Evolutionary conservation across 2,113 vertebrate genomes (phyloP).

Genomic region (Sinocyclocheilus anophthalmus): DNA sequence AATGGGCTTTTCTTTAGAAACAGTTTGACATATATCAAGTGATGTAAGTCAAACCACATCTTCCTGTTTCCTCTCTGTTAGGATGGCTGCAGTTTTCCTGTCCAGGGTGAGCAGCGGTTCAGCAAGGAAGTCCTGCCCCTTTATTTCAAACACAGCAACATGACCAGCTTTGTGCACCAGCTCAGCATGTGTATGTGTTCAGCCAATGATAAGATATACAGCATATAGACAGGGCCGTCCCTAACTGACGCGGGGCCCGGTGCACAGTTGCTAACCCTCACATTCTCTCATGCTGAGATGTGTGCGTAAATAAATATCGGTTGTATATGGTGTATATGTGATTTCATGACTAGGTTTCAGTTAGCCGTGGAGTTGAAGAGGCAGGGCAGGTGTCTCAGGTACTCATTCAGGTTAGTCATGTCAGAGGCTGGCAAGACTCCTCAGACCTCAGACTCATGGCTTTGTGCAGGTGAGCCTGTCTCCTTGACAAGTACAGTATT

Average conservation of each 20-base stretch:
- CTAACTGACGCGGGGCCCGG: too few species aligned
- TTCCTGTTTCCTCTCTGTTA: slow-evolving; percentile 34
- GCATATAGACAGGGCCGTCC: too few species aligned
- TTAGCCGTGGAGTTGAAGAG: slow-evolving; percentile 50
- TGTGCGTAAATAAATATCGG: background rate
- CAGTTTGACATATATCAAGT: background rate
- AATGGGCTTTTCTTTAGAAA: background rate
- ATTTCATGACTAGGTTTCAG: slow-evolving; percentile 50
- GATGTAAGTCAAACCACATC: background rate
- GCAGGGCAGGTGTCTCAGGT: slow-evolving; percentile 52
- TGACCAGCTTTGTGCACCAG: slow-evolving; percentile 61
- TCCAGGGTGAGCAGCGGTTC: slow-evolving; percentile 54
- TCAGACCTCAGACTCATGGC: slow-evolving; percentile 53
- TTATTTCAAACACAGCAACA: slow-evolving; percentile 62
- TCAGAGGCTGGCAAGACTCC: slow-evolving; percentile 47
- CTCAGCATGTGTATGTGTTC: slow-evolving; percentile 60
- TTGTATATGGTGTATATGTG: background rate
- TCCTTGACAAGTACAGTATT: background rate
- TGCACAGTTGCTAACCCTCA: background rate
- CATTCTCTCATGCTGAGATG: background rate
- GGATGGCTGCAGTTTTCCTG: slow-evolving; percentile 58
- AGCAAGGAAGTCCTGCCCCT: slow-evolving; percentile 58
- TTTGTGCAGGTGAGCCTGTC: slow-evolving; percentile 50
- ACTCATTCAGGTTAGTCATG: slow-evolving; percentile 50
- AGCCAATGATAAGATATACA: background rate